Percentiles rank a stretch among this genome's conserved stretches.
Evolutionary conservation across 2,113 vertebrate species (phyloP).

Genomic region (Kryptolebias marmoratus): DNA sequence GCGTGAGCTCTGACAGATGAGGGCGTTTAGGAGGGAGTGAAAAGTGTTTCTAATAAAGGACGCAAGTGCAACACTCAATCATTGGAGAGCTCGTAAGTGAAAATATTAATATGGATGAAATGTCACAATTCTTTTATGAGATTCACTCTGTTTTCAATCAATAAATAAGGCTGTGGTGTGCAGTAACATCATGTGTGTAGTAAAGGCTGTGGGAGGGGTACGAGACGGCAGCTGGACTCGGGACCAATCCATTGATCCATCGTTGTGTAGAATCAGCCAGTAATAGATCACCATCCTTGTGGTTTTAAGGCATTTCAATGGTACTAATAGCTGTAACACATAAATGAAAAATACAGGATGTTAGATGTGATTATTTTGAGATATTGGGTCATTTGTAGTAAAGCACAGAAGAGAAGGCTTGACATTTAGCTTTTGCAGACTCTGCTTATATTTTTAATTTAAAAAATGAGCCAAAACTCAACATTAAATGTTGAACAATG

Average conservation of each 20-base stretch:
- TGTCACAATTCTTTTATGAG: slow-evolving; percentile 7
- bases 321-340: slow-evolving; percentile 27
- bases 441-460: slow-evolving; percentile 43
- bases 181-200: background rate
- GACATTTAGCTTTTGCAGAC: slow-evolving; percentile 60
- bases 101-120: slow-evolving; percentile 27
- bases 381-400: slow-evolving; percentile 41
- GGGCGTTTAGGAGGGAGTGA: background rate
- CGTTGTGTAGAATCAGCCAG: slow-evolving; percentile 19
- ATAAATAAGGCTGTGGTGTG: slow-evolving; percentile 5
- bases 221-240: slow-evolving; percentile 1
- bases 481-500: slow-evolving; percentile 40
- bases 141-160: slow-evolving; percentile 12
- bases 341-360: slow-evolving; percentile 34
- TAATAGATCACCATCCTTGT: slow-evolving; percentile 15
- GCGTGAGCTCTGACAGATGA: background rate
- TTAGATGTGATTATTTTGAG: slow-evolving; percentile 34
- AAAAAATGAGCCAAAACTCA: slow-evolving; percentile 33
- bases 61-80: background rate
- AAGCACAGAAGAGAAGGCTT: slow-evolving; percentile 23
- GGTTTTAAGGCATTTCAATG: slow-evolving; percentile 17
- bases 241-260: slow-evolving; percentile 16
- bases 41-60: slow-evolving; percentile 12
- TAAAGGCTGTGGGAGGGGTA: slow-evolving; percentile 6
- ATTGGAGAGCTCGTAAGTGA: background rate